Percentiles rank a stretch among this genome's conserved stretches.
phyloP scores from a whole-genome alignment of 2,113 vertebrate genomes.

The Bubo bubo region DNA sequence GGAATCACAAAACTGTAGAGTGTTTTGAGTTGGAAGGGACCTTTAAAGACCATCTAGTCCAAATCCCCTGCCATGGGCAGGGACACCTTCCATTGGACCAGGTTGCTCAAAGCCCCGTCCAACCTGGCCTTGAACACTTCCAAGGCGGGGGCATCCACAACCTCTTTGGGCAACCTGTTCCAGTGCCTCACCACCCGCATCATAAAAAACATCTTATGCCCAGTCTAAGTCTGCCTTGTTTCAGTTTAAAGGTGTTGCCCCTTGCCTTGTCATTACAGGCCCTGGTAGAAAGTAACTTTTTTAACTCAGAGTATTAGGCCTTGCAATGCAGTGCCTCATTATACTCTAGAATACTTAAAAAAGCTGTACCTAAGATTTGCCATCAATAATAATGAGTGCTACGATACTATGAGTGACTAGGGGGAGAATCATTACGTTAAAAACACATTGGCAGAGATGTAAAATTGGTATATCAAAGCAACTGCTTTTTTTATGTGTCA shows the following conservation, averaged over 20 bases:
- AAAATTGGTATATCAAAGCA: background rate
- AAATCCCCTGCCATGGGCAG: fast-evolving
- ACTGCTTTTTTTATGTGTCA: background rate
- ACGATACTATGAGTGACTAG: background rate
- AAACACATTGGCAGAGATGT: background rate
- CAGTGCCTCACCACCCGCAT: background rate
- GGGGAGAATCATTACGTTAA: background rate
- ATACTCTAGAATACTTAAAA: background rate
- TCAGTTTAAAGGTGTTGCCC: background rate
- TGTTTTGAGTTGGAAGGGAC: background rate
- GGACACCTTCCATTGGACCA: background rate
- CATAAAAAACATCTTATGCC: background rate
- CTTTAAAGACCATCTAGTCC: background rate
- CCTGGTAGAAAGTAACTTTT: background rate
- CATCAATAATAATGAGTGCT: background rate
- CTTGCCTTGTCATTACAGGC: background rate
- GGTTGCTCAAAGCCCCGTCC: background rate
- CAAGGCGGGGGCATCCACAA: background rate
- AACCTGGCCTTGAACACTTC: background rate
- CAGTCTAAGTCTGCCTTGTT: background rate
- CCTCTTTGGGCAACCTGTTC: background rate
- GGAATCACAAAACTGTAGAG: background rate
- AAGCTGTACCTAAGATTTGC: background rate
- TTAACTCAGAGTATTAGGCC: background rate
- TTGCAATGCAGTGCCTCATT: background rate